Base-by-base conservation (phyloP, 2,113 vertebrate species). In the Columba janthina region DNA sequence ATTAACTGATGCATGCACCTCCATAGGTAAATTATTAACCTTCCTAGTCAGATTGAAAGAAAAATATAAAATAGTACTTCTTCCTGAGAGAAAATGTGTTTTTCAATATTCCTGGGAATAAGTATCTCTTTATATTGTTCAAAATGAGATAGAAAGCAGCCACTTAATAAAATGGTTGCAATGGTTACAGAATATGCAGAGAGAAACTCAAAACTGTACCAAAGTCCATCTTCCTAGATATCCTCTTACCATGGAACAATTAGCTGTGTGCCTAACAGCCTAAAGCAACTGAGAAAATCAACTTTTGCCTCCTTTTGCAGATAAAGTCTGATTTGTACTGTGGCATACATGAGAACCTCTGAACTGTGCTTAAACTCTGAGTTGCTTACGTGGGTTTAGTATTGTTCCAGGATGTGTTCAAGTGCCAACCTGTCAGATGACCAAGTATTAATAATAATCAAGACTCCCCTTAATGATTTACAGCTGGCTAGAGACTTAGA, bases 361-460 rank as follows among this genome's bases (percentile, higher is more conserved):
- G 38, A 94, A 89, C 60, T 48, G 38, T 57, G 69, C 42, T 85
- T 72, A 61, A 32, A 7, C 46, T 79, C 50, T 0, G 0, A 90
- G 88, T 29, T 38, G 58, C 28, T 95, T 83, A 90, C 20, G 16
- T 11, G 32, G 29, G 57, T 90, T 91, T 73, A 91, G 74, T 25
- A 15, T 18, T 80, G 65, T 85, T 94, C 38, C 69, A 91, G 77
- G 46, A 93, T 0, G 0, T 72, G 48, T 70, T 84, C 3, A 9
- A 94, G 76, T 0, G 1, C 81, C 92, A 96, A 56, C 79, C 80
- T 97, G 79, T 48, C 96, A 96, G 62, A 90, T 83, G 74, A 96
- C 91, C 69, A 74, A 61, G 89, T 87, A 97, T 94, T 96, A 95
- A 93, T 89, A 94, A 94, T 67, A 88, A 80, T 54, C 89, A 94